These are phyloP conservation scores for Dorcus hopei DNA, from an alignment of 2,888 invertebrate genomes.

Conservation along the genomic window DNA sequence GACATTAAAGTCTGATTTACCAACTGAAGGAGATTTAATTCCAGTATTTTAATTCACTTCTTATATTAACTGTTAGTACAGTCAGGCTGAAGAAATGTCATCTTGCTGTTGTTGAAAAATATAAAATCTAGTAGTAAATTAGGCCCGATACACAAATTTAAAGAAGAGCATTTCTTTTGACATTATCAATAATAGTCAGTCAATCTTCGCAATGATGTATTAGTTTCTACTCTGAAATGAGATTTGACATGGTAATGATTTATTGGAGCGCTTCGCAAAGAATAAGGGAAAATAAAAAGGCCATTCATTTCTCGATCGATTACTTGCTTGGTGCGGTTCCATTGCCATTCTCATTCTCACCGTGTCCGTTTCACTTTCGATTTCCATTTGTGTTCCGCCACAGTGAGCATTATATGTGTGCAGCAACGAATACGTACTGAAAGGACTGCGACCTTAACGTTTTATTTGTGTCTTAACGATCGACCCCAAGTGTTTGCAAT, in stretches of 20 bases:
- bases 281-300: not conserved
- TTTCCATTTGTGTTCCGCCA: not conserved
- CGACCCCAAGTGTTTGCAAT: conserved; percentile 7
- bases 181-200: not conserved
- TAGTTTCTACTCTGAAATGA: not conserved
- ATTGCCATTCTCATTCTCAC: too few relatives aligned
- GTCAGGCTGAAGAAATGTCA: too few relatives aligned
- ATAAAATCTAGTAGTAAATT: too few relatives aligned
- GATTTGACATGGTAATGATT: not conserved
- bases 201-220: not conserved
- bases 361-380: too few relatives aligned
- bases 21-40: too few relatives aligned
- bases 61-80: too few relatives aligned
- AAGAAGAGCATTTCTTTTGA: too few relatives aligned
- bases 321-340: not conserved
- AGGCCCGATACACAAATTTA: too few relatives aligned
- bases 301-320: not conserved
- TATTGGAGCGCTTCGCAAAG: not conserved
- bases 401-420: not conserved
- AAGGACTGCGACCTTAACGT: not conserved
- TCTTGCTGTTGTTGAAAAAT: too few relatives aligned
- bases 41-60: too few relatives aligned
- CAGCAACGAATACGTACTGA: conserved; percentile 2
- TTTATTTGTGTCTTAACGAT: conserved; percentile 4
- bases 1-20: too few relatives aligned